phyloP scores from a whole-genome alignment of 2,113 vertebrate species.

The Benthochromis sp. region DNA sequence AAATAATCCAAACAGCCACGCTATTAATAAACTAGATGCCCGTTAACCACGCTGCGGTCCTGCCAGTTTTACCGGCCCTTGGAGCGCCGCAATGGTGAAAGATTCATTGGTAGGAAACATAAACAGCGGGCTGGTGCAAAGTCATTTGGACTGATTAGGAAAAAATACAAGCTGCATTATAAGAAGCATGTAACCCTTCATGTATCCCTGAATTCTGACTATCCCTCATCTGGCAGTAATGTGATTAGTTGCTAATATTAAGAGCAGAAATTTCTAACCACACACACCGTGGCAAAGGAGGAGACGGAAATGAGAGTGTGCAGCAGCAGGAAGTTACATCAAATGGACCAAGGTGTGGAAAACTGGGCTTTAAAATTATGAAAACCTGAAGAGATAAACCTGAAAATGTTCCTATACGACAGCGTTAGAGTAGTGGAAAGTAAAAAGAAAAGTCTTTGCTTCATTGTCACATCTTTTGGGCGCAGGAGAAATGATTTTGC shows the following conservation, averaged over 20 bases:
- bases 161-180: not conserved
- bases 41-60: not conserved
- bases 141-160: not conserved
- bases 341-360: not conserved
- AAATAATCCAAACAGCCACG: not conserved
- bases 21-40: not conserved
- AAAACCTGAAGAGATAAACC: not conserved
- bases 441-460: not conserved
- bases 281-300: not conserved
- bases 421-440: not conserved
- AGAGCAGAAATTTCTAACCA: not conserved
- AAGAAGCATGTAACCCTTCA: not conserved
- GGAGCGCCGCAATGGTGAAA: not conserved
- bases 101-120: not conserved
- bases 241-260: not conserved
- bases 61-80: not conserved
- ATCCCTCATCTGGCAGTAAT: not conserved
- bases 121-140: not conserved
- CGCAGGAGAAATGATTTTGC: not conserved
- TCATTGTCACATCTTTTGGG: not conserved
- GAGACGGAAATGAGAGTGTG: not conserved
- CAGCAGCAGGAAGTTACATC: not conserved
- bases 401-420: not conserved
- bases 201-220: not conserved
- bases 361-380: not conserved